A percentile compares a stretch with the other conserved stretches of the same genome.
Conservation (phyloP, 92 coral and sea anemone genomes). For the Porites divaricata region DNA sequence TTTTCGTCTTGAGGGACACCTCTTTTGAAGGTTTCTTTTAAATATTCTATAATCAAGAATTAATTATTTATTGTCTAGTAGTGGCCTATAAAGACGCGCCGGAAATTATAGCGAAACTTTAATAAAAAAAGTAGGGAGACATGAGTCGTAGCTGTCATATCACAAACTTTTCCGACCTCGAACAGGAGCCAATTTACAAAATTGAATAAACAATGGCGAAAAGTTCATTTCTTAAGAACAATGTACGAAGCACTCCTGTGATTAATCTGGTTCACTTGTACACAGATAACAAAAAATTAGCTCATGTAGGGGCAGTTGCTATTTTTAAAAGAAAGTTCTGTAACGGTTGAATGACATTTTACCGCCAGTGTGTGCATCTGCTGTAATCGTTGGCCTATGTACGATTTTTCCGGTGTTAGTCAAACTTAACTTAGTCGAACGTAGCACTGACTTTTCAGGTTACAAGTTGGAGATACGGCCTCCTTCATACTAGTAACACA, state of each 20-base stretch:
- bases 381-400: no score
- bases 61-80: conserved; percentile 17
- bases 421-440: no score
- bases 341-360: no score
- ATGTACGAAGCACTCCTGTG: background rate
- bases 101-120: conserved; percentile 18
- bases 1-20: background rate
- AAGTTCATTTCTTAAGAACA: conserved; percentile 18
- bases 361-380: no score
- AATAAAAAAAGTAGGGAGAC: conserved; percentile 20
- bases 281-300: background rate
- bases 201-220: conserved; percentile 16
- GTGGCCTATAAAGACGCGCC: conserved; percentile 1
- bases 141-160: conserved; percentile 27
- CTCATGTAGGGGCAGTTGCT: background rate
- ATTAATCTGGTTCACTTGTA: background rate
- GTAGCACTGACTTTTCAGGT: no score
- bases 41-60: background rate
- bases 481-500: no score
- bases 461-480: no score
- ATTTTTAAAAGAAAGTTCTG: no score
- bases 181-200: background rate
- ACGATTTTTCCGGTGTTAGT: no score
- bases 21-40: background rate
- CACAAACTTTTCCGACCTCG: conserved; percentile 16